These are phyloP conservation scores for Epicampocera succincta DNA, from an alignment of 2,888 invertebrate species.

Conservation along the genomic window DNA sequence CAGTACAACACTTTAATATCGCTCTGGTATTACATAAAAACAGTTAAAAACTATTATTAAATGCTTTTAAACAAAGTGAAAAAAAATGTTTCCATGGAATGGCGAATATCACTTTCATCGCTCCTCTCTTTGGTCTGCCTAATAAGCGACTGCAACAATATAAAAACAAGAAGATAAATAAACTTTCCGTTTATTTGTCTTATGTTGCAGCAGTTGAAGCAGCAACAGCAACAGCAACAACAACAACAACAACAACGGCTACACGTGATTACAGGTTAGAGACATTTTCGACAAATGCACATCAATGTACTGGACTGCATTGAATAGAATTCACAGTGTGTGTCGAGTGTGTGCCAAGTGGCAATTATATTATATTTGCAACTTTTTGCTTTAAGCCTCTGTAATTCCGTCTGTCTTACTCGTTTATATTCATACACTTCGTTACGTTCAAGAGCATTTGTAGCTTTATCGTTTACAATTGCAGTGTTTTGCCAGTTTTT, in stretches of 20 bases:
- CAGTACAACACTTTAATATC: too few relatives aligned
- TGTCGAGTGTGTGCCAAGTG: constrained; percentile 64
- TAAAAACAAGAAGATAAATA: constrained; percentile 17
- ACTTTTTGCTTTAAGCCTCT: constrained; percentile 27
- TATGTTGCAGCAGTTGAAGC: constrained; percentile 50
- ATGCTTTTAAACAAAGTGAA: constrained; percentile 10
- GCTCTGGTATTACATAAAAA: not conserved
- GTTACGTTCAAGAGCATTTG: constrained; percentile 15
- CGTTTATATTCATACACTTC: constrained; percentile 26
- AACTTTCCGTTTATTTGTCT: constrained; percentile 49
- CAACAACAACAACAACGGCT: constrained; percentile 34
- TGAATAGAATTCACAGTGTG: constrained; percentile 47
- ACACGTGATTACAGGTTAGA: constrained; percentile 67
- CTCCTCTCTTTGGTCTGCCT: constrained; percentile 23
- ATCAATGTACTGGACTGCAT: constrained; percentile 4
- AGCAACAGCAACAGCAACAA: constrained; percentile 45
- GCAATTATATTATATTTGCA: constrained; percentile 63
- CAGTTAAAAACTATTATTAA: constrained; percentile 21
- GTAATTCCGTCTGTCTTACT: constrained; percentile 4
- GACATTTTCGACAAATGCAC: constrained; percentile 42
- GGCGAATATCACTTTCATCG: constrained; percentile 36
- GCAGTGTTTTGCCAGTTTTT: constrained; percentile 50
- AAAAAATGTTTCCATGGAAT: constrained; percentile 34
- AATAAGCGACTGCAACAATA: constrained; percentile 47
- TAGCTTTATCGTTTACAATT: constrained; percentile 59